Evolutionary conservation across 2,888 invertebrate species (phyloP).

Genomic region (Seira sanloemensis): DNA sequence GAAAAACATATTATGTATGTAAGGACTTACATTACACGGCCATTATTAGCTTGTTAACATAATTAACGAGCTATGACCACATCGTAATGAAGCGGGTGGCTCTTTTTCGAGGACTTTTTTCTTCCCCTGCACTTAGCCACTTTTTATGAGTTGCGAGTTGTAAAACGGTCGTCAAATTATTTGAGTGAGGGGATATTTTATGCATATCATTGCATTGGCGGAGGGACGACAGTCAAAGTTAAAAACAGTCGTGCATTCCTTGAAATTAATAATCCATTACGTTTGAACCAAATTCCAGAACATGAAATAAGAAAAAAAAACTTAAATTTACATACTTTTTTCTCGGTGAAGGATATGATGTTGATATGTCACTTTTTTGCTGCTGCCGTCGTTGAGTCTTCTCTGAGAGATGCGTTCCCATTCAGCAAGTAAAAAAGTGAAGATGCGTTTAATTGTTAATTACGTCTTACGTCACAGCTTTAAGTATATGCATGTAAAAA

Average conservation of each 20-base stretch:
- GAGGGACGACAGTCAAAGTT: no score
- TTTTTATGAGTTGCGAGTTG: no score
- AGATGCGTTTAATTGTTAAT: background rate
- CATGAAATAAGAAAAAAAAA: background rate
- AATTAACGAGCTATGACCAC: conserved; percentile 52
- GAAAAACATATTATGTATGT: background rate
- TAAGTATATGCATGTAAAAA: background rate
- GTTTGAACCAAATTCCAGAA: conserved; percentile 3
- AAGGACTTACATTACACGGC: background rate
- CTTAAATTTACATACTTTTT: no score
- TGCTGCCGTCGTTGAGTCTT: background rate
- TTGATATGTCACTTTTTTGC: no score
- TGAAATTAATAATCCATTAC: conserved; percentile 7
- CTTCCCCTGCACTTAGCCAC: background rate
- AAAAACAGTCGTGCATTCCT: conserved; percentile 4
- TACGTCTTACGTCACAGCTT: background rate
- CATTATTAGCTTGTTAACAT: conserved; percentile 47
- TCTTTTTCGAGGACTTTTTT: no score
- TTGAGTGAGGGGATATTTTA: no score
- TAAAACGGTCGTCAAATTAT: no score
- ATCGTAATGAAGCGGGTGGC: conserved; percentile 6
- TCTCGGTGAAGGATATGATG: background rate
- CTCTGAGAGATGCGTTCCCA: background rate
- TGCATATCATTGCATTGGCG: background rate
- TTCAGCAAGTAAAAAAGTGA: background rate